Base-by-base conservation (phyloP, 1,140 invertebrate genomes). In the Drosophila mojavensis region DNA sequence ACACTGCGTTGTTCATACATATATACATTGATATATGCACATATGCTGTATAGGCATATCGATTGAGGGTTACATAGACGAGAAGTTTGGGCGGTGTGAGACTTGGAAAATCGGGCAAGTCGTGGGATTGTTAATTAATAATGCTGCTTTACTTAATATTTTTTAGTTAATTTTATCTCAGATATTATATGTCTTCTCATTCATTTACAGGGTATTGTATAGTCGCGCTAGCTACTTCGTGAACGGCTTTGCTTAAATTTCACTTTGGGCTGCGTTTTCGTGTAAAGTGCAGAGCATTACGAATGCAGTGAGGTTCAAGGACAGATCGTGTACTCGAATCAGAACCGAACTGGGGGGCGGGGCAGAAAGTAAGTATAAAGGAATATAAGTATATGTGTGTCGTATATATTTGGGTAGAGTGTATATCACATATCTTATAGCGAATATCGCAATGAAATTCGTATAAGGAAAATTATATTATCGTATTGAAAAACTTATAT, bases 271-370 rank as follows among this genome's bases (percentile, higher is more conserved):
- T 36, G 13, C 53, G 15, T 15, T 20, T 36, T 61, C 7, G 64
- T 67, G 43, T 62, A 75, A 78, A 78, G 72, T 66, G 72, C 62
- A 75, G 47, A 17, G 43, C 70, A 75, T 56, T 66, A 58, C 55
- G 64, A 47, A 62, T 51, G 58, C 48, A n/a, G 11, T 47, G 63
- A 39, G 50, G 76, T 83, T 79, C 72, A 83, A 83, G 76, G 80
- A 76, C 69, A 72, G 65, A 33, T n/a, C 50, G 33, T 41, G 43
- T 20, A 58, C 33, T 59, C 45, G 9, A 47, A 47, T 10, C 41
- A 56, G 55, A 41, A 76, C 15, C 43, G 24, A 41, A 24, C 28
- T 20, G 11, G 2, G 36, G 11, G 2, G 36, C 17, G 24, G 17
- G 56, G 17, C 63, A 63, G 51, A 55, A 26, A 24, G 54, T 39